Conservation (phyloP, 2,113 vertebrate genomes). For the Vulpes lagopus region DNA sequence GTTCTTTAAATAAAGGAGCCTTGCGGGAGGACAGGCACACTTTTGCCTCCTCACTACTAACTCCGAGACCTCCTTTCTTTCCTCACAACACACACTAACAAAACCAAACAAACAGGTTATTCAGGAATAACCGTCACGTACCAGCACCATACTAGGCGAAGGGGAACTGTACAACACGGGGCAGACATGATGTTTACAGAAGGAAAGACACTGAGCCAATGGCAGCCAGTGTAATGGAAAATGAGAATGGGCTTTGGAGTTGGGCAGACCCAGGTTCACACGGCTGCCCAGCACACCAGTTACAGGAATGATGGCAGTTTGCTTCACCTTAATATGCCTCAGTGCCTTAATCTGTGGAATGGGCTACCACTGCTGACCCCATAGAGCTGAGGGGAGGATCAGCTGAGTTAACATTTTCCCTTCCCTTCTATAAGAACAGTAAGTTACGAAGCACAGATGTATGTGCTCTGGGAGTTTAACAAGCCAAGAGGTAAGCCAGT, state of each 20-base stretch:
- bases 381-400: background rate
- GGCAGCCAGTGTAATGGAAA: background rate
- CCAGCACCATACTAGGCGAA: background rate
- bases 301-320: background rate
- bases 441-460: background rate
- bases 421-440: background rate
- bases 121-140: background rate
- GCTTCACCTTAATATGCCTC: background rate
- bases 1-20: background rate
- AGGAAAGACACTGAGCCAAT: background rate
- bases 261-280: background rate
- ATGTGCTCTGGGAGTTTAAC: background rate
- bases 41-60: background rate
- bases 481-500: background rate
- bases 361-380: background rate
- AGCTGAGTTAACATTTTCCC: background rate
- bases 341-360: background rate
- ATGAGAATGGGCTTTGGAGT: background rate
- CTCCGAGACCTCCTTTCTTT: background rate
- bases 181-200: background rate
- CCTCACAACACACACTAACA: background rate
- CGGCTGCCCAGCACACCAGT: background rate
- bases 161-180: background rate
- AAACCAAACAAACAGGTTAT: background rate
- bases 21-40: background rate